Percentiles rank a stretch among this genome's conserved stretches.
Evolutionary conservation across 2,888 invertebrate species (phyloP).

Genomic region (Cheilosia vernalis): DNA sequence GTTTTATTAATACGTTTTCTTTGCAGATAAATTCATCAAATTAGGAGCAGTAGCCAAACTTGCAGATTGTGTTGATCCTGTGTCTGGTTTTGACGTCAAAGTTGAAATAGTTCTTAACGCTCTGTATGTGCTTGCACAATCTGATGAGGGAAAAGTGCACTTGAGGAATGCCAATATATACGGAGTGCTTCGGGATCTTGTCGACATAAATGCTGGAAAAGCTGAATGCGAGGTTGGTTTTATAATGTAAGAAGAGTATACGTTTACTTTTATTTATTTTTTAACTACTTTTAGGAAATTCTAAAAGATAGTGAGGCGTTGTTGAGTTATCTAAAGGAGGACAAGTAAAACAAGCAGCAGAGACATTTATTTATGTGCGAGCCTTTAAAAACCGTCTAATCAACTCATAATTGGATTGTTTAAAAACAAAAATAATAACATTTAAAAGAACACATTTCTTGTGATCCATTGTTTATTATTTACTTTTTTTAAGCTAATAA

Average conservation of each 20-base stretch:
- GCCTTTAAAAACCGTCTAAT: neutral
- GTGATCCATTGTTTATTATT: no score
- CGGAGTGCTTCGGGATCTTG: conserved; percentile 38
- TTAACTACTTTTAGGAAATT: conserved; percentile 62
- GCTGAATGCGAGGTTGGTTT: conserved; percentile 75
- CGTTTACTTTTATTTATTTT: neutral
- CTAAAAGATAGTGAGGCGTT: conserved; percentile 40
- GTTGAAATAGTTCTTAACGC: conserved; percentile 77
- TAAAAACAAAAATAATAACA: neutral
- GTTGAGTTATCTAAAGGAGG: conserved; percentile 19
- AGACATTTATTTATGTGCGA: neutral
- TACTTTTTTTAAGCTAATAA: no score
- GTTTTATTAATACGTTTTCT: neutral
- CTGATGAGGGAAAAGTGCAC: conserved; percentile 54
- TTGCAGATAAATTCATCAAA: conserved; percentile 77
- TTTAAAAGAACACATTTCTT: neutral
- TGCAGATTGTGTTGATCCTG: conserved; percentile 60
- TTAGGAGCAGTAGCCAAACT: conserved; percentile 74
- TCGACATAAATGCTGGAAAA: conserved; percentile 51
- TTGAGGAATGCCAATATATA: conserved; percentile 36
- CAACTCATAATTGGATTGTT: neutral
- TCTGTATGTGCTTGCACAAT: conserved; percentile 73
- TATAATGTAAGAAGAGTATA: neutral
- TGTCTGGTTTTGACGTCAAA: conserved; percentile 74
- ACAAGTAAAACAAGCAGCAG: neutral